Evolutionary conservation across 2,797 vertebrate genomes (phyloP).

Genomic region (Spatula clypeata): DNA sequence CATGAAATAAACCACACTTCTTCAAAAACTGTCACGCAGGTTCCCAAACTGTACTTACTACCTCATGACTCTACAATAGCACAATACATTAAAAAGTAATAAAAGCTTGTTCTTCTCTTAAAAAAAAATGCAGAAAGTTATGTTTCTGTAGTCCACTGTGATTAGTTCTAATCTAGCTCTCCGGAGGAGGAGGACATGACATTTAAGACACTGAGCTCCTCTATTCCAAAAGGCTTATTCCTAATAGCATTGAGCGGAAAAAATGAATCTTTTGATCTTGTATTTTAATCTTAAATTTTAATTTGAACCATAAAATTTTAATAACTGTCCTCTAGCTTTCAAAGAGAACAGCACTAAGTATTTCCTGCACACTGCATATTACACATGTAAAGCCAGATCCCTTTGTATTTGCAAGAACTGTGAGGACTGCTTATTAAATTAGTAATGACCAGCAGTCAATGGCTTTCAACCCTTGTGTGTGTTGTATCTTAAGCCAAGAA

Average conservation of each 20-base stretch:
- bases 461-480: slow-evolving; percentile 63
- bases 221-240: slow-evolving; percentile 85
- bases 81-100: slow-evolving; percentile 76
- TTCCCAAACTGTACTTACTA: slow-evolving; percentile 56
- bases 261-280: slow-evolving; percentile 91
- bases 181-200: slow-evolving; percentile 76
- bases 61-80: slow-evolving; percentile 40
- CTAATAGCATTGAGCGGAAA: slow-evolving; percentile 82
- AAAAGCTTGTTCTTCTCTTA: slow-evolving; percentile 48
- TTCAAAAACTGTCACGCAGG: neutral
- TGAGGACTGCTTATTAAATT: slow-evolving; percentile 86
- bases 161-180: slow-evolving; percentile 79
- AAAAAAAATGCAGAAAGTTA: slow-evolving; percentile 50
- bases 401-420: slow-evolving; percentile 80
- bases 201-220: slow-evolving; percentile 75
- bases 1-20: neutral
- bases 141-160: slow-evolving; percentile 61
- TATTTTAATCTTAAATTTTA: slow-evolving; percentile 93
- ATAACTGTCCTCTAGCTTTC: slow-evolving; percentile 91
- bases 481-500: slow-evolving; percentile 63
- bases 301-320: slow-evolving; percentile 92
- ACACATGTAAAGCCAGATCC: slow-evolving; percentile 87
- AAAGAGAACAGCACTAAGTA: slow-evolving; percentile 87
- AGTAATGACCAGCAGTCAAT: slow-evolving; percentile 85
- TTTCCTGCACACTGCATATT: slow-evolving; percentile 81